Evolutionary conservation across 2,888 invertebrate species (phyloP).

Genomic region (Scrobipalpa costella): DNA sequence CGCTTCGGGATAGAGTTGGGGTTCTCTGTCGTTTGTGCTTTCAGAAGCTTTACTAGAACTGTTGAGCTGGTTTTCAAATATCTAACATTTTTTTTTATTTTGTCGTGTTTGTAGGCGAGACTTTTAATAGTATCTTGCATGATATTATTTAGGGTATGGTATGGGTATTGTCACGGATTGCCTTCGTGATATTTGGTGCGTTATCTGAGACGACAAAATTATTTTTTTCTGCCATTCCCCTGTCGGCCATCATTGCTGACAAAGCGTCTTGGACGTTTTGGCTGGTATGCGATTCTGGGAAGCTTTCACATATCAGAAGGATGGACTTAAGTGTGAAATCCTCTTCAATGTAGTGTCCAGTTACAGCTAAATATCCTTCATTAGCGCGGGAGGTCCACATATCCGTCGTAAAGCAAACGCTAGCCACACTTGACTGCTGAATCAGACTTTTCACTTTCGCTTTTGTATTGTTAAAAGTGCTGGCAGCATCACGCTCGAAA

Average conservation of each 20-base stretch:
- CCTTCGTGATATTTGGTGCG: slow-evolving; percentile 16
- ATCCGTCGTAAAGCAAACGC: slow-evolving; percentile 40
- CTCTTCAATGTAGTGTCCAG: neutral
- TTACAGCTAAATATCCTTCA: slow-evolving; percentile 25
- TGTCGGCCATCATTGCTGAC: neutral
- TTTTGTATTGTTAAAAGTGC: neutral
- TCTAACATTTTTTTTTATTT: slow-evolving; percentile 30
- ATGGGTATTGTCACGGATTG: neutral
- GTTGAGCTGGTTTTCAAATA: slow-evolving; percentile 29
- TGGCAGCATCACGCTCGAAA: slow-evolving; percentile 14
- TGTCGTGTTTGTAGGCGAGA: too few species aligned
- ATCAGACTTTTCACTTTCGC: neutral
- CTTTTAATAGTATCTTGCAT: too few species aligned
- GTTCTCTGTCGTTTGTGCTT: slow-evolving; percentile 28
- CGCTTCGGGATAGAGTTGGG: slow-evolving; percentile 28
- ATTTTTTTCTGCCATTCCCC: neutral
- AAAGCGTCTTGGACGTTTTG: neutral
- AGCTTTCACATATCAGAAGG: neutral
- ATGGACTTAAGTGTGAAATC: neutral
- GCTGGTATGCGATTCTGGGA: neutral
- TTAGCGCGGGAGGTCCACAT: slow-evolving; percentile 40
- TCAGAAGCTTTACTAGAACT: slow-evolving; percentile 30
- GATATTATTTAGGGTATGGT: too few species aligned
- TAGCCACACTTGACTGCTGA: neutral
- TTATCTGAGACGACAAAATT: slow-evolving; percentile 17